Base-by-base conservation (phyloP, 1,140 invertebrate genomes). In the Spodoptera litura region DNA sequence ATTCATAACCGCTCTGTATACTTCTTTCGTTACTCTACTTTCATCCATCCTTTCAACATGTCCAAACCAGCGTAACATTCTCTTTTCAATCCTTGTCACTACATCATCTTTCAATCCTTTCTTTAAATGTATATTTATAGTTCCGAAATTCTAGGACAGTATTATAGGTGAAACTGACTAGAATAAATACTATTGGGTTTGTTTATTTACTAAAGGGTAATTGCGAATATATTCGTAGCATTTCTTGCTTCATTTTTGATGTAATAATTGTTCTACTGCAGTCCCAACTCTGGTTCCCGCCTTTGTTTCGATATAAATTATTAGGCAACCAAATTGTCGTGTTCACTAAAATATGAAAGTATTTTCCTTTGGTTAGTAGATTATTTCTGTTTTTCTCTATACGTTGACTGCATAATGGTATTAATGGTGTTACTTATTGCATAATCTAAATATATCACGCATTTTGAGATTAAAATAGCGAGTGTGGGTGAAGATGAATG, bases 271-370 rank as follows among this genome's bases (percentile, higher is more conserved):
- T 15, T 55, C 15, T 70, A 35, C 13, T 38, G 11, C 4, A 64
- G 6, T 15, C 10, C 31, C 31, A n/a, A n/a, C 6, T 64, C 15
- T 64, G 61, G 13, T 64, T 15, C 15, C 55, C 9, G 61, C 13
- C n/a, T 44, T 64, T 64, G 35, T 64, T 64, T 64, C 35, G 6
- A 64, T 15, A 64, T 20, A 20, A 38, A 4, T 64, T 64, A 15
- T 44, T 64, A 61, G 6, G 59, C 5, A 35, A 61, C 59, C 31
- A 61, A 61, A 35, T 61, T 61, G 4, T 35, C 11, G n/a, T 49
- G 3, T 49, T 44, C 9, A 49, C 20, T 49, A 64, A 64, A 64
- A 20, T 44, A 64, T 49, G n/a, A 64, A 38, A 4, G 49, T 0
- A 13, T 20, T 35, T 38, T 15, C 9, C 5, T 44, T 44, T 64